Base-by-base conservation (phyloP, 2,888 invertebrate genomes). In the Bugulina stolonifera region DNA sequence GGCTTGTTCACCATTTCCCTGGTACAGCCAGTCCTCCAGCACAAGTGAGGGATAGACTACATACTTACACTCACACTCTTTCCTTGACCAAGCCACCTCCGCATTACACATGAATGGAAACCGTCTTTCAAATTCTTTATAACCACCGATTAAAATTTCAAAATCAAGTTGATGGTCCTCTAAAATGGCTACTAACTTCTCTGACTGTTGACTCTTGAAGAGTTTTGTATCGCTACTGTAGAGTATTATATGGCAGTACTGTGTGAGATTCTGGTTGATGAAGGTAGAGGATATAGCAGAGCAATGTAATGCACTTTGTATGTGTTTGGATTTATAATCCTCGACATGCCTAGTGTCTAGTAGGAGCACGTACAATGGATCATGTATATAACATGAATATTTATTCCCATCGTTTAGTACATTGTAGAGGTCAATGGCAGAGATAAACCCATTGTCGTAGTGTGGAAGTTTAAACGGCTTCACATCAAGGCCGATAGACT, bases 1-100 rank as follows among this genome's bases (percentile, higher is more conserved):
- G 1, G 81, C 81, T 74, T 81, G 81, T 35, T 82, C 80, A 0
- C 78, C 77, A 2, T 79, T 74, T 22, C 82, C 82, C 52, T 80
- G 74, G 75, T 80, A 81, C 70, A 82, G 75, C 73, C 76, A 71
- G 29, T 76, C 76, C 1, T 80, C 79, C 22, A 79, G 35, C n/a
- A 82, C 76, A 35, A 80, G 76, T 18, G 80, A 79, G 1, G 82
- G 82, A 73, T 78, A 81, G 77, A 80, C 79, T 22, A 75, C 73
- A 58, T 80, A 52, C 52, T 71, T 72, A 34, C 73, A 71, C 69
- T 73, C 71, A 25, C 77, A 57, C 52, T 75, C 73, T 14, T 23
- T 43, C 5, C 69, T 75, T 1, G 72, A 43, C 25, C 69, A 35
- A 22, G 74, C 32, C 1, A 75, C 73, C 2, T 71, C 55, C 1